These are phyloP conservation scores for Myopa tessellatipennis DNA, from an alignment of 2,888 invertebrate genomes.

Conservation along the genomic window DNA sequence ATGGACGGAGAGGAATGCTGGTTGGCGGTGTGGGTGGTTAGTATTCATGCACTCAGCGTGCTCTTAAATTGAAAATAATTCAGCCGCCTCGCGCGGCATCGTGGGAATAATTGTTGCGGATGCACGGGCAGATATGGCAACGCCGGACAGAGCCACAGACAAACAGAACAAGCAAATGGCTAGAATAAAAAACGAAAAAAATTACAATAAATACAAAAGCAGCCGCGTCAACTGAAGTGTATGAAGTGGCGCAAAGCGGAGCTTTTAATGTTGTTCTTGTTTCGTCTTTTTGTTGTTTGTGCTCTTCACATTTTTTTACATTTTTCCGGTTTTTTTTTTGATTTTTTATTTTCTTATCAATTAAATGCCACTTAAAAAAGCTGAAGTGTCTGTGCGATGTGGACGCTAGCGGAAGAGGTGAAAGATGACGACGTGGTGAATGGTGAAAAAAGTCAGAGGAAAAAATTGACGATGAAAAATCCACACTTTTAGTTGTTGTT, in stretches of 20 bases:
- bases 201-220: conserved; percentile 16
- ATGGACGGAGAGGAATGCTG: neutral
- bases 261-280: neutral
- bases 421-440: conserved; percentile 20
- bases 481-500: conserved; percentile 2
- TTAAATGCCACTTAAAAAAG: conserved; percentile 63
- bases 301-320: conserved; percentile 39
- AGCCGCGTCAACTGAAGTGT: neutral
- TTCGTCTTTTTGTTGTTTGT: conserved; percentile 8
- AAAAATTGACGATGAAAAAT: conserved; percentile 19
- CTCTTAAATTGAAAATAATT: conserved; percentile 35
- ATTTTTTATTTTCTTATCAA: conserved; percentile 56
- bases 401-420: conserved; percentile 21
- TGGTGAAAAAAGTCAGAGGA: neutral
- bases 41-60: neutral
- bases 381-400: conserved; percentile 55
- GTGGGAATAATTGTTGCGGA: conserved; percentile 39
- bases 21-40: neutral
- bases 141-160: neutral
- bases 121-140: conserved; percentile 19
- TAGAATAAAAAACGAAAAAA: neutral
- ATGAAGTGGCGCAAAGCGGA: conserved; percentile 19
- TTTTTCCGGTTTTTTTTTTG: conserved; percentile 34
- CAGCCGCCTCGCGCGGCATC: conserved; percentile 44
- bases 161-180: neutral